A percentile compares a stretch with the other conserved stretches of the same genome.
Conservation (phyloP, 2,888 invertebrate genomes). For the Patella pellucida region DNA sequence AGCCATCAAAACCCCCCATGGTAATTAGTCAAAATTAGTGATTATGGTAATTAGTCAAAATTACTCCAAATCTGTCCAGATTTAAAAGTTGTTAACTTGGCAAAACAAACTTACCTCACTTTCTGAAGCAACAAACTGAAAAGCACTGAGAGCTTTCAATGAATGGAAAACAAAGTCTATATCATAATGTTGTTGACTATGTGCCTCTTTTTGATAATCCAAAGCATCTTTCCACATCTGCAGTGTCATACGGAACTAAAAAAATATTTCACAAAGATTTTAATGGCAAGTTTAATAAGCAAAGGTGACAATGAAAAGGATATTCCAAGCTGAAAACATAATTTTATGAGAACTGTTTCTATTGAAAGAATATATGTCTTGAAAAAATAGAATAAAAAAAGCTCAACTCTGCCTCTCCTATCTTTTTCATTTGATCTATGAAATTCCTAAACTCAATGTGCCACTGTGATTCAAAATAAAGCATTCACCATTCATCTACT, state of each 20-base stretch:
- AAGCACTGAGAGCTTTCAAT: slow-evolving; percentile 55
- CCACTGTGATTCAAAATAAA: no score
- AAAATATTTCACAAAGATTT: background rate
- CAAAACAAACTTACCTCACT: slow-evolving; percentile 45
- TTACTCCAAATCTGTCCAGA: no score
- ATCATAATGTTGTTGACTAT: slow-evolving; percentile 61
- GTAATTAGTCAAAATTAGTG: no score
- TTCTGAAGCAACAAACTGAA: slow-evolving; percentile 50
- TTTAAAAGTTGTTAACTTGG: no score
- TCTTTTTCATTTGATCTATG: no score
- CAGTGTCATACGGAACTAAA: slow-evolving; percentile 58
- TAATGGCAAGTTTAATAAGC: background rate
- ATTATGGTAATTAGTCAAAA: no score
- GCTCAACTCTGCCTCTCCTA: no score
- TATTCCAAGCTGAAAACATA: background rate
- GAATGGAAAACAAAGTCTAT: slow-evolving; percentile 59
- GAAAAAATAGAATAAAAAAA: no score
- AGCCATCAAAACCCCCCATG: no score
- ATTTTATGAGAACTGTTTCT: background rate
- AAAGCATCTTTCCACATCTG: slow-evolving; percentile 49
- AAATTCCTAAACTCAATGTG: no score
- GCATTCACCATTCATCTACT: no score
- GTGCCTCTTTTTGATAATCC: slow-evolving; percentile 49
- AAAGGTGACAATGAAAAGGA: background rate
- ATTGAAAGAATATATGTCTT: background rate